Base-by-base conservation (phyloP, 2,888 invertebrate genomes). In the Pollenia labialis region DNA sequence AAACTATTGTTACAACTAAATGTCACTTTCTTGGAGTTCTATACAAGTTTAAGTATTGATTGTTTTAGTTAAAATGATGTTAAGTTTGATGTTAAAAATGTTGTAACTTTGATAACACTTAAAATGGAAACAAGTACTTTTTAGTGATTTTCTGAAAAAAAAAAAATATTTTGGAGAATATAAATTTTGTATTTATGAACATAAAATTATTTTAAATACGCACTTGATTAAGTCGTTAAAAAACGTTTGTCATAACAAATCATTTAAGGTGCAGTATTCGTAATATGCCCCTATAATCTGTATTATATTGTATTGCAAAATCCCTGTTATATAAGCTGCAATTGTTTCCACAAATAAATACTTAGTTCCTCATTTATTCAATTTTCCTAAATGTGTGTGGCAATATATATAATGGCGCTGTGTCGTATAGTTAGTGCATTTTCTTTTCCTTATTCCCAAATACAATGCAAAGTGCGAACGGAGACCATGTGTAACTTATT, bases 221-320 rank as follows among this genome's bases (percentile, higher is more conserved):
- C 32, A 32, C 32, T 32, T 32, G 32, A 32, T 32, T 32, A 32
- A 32, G 32, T 32, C 32, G 32, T 32, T 32, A 32, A 71, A 71
- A 54, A 44, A 71, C 14, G 44, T 8, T 18, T 18, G 56, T 9
- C 18, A 71, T 44, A 44, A 32, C 62, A 80, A 72, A 72, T 72
- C 46, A 62, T 64, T 80, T 72, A 64, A 80, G 71, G 71, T 80
- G 80, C 80, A 81, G 81, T 72, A 48, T 72, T 72, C 2, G 10
- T 81, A 58, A 81, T 56, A 54, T 66, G 9, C 18, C 42, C 56
- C 74, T 44, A 74, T 74, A 58, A 44, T 42, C 9, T 56, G 7
- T 8, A 62, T 23, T 62, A 10, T 23, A 42, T 62, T 40, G 60
- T 54, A 18, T 62, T 18, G 7, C 9, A 62, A 32, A 32, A 32